Evolutionary conservation across 2,888 invertebrate genomes (phyloP).

Genomic region (Pseudolycoriella hygida): DNA sequence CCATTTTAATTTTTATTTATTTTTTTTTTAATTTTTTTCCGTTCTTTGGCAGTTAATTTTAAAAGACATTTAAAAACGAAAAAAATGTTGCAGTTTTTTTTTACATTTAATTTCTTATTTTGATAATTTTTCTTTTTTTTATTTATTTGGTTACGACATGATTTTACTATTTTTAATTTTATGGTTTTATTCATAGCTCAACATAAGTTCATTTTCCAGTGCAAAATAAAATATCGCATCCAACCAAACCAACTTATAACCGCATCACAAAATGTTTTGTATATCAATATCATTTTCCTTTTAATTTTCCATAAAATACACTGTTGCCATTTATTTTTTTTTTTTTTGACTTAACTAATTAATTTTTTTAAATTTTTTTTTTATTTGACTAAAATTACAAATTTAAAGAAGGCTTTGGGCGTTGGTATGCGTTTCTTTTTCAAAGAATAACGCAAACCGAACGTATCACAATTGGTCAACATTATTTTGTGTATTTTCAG

Average conservation of each 20-base stretch:
- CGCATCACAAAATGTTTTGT: too few relatives aligned
- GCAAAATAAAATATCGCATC: too few relatives aligned
- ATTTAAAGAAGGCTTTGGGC: conserved; percentile 5
- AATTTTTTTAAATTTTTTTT: conserved; percentile 1
- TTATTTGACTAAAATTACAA: conserved; percentile 4
- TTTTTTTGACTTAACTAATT: conserved; percentile 1
- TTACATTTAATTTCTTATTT: not conserved
- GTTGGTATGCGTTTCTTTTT: not conserved
- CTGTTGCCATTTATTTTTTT: not conserved
- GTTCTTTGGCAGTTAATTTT: not conserved
- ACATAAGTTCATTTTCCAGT: too few relatives aligned
- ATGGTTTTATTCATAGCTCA: not conserved
- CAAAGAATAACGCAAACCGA: not conserved
- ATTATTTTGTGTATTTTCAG: not conserved
- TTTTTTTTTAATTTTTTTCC: not conserved
- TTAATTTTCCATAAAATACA: not conserved
- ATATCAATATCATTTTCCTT: too few relatives aligned
- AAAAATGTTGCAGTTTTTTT: too few relatives aligned
- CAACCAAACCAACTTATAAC: too few relatives aligned
- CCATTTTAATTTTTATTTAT: not conserved
- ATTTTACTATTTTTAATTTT: not conserved
- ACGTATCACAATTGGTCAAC: conserved; percentile 3
- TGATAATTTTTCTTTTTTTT: conserved; percentile 1
- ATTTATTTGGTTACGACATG: not conserved
- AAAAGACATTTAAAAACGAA: not conserved